Percentiles rank a stretch among this genome's conserved stretches.
Evolutionary conservation across 2,797 vertebrate species (phyloP).

Genomic region (Gymnothorax reevesii): DNA sequence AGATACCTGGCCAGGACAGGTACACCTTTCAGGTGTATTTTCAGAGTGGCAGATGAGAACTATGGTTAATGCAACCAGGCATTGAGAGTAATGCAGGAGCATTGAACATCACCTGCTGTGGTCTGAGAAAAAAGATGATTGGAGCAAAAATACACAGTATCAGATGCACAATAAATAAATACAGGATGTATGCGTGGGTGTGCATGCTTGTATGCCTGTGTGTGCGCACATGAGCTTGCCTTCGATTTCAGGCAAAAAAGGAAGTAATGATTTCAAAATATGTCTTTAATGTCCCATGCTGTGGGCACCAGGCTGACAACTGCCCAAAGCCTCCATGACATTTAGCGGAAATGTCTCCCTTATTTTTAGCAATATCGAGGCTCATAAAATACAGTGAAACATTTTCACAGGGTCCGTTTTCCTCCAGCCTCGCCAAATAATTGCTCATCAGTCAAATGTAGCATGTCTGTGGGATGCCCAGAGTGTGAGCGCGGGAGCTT

Average conservation of each 20-base stretch:
- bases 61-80: neutral
- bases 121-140: neutral
- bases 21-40: neutral
- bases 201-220: neutral
- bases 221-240: neutral
- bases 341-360: conserved; percentile 15
- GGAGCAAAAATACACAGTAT: neutral
- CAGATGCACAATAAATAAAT: neutral
- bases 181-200: neutral
- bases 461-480: conserved; percentile 64
- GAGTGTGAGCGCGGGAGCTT: conserved; percentile 62
- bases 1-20: neutral
- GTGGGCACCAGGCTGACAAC: conserved; percentile 7
- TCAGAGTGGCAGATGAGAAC: neutral
- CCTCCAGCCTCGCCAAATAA: conserved; percentile 48
- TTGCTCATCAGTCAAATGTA: conserved; percentile 63
- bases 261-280: neutral
- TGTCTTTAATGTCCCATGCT: neutral
- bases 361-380: conserved; percentile 30
- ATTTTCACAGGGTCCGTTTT: conserved; percentile 39
- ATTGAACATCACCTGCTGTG: neutral
- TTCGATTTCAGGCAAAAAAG: neutral
- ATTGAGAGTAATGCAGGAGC: neutral
- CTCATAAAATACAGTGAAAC: conserved; percentile 22
- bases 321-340: conserved; percentile 7